Evolutionary conservation across 1,140 invertebrate genomes (phyloP).

Genomic region (Drosophila virilis): DNA sequence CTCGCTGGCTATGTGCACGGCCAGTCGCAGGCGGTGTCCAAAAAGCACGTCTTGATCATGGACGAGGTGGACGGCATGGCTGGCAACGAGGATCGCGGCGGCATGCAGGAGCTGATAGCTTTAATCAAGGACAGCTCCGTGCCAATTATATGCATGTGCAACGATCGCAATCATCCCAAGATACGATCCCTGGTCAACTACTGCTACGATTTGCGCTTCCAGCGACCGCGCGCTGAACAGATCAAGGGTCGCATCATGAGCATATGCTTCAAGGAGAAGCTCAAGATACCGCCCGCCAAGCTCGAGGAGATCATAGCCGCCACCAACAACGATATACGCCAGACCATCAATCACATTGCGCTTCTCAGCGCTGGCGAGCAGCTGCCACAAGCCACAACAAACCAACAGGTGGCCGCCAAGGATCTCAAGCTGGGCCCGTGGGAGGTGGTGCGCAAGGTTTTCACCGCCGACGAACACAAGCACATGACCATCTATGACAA

Average conservation of each 20-base stretch:
- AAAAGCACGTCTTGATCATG: constrained; percentile 97
- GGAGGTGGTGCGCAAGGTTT: constrained; percentile 96
- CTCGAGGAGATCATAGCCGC: constrained; percentile 93
- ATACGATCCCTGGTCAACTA: constrained; percentile 97
- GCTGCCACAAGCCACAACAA: constrained; percentile 56
- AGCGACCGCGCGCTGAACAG: constrained; percentile 93
- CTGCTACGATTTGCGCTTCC: constrained; percentile 96
- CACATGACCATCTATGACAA: constrained; percentile 94
- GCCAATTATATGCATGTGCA: constrained; percentile 99
- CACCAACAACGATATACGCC: constrained; percentile 96
- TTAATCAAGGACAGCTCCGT: constrained; percentile 96
- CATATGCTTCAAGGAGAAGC: constrained; percentile 95
- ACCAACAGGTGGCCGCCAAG: constrained; percentile 87
- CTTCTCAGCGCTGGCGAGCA: constrained; percentile 89
- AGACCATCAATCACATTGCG: constrained; percentile 95
- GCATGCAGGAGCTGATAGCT: constrained; percentile 96
- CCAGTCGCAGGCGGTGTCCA: constrained; percentile 85
- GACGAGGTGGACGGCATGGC: constrained; percentile 99
- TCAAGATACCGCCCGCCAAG: constrained; percentile 91
- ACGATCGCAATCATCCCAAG: constrained; percentile 97
- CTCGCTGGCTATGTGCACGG: constrained; percentile 87
- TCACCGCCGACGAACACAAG: constrained; percentile 92
- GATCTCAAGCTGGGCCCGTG: constrained; percentile 96
- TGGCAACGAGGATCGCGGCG: constrained; percentile 99
- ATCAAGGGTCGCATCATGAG: constrained; percentile 96